These are phyloP conservation scores for Xylota segnis DNA, from an alignment of 2,888 invertebrate genomes.

Conservation along the genomic window DNA sequence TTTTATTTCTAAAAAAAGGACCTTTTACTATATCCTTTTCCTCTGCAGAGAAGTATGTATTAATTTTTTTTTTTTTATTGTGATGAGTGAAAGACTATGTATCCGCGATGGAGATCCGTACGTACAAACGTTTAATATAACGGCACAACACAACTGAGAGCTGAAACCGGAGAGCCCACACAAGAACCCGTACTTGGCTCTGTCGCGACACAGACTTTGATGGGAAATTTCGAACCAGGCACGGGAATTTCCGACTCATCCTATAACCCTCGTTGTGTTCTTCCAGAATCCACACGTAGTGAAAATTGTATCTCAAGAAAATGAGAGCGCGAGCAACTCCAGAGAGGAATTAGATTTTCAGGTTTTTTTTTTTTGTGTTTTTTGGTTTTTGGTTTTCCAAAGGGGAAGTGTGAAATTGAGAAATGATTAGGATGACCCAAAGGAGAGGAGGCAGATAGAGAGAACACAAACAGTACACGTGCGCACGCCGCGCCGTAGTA, in stretches of 20 bases:
- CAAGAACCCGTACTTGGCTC: slow-evolving; percentile 78
- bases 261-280: slow-evolving; percentile 42
- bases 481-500: slow-evolving; percentile 49
- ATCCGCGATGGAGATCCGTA: slow-evolving; percentile 77
- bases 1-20: slow-evolving; percentile 42
- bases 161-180: slow-evolving; percentile 81
- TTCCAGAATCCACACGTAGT: slow-evolving; percentile 74
- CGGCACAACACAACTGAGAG: slow-evolving; percentile 84
- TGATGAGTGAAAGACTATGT: slow-evolving; percentile 54
- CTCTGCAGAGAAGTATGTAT: slow-evolving; percentile 38
- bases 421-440: slow-evolving; percentile 40
- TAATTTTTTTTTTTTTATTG: slow-evolving; percentile 48
- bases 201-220: slow-evolving; percentile 47
- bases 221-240: slow-evolving; percentile 75
- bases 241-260: slow-evolving; percentile 57
- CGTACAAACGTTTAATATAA: slow-evolving; percentile 82
- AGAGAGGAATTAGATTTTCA: slow-evolving; percentile 34
- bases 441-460: slow-evolving; percentile 6
- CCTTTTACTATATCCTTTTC: slow-evolving; percentile 43
- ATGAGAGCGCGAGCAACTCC: slow-evolving; percentile 31
- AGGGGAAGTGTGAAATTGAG: slow-evolving; percentile 60
- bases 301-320: slow-evolving; percentile 47
- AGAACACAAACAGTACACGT: slow-evolving; percentile 56
- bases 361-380: slow-evolving; percentile 9
- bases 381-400: no score